Percentiles rank a stretch among this genome's conserved stretches.
Conservation (phyloP, 2,113 vertebrate species). For the Felis chaus region DNA sequence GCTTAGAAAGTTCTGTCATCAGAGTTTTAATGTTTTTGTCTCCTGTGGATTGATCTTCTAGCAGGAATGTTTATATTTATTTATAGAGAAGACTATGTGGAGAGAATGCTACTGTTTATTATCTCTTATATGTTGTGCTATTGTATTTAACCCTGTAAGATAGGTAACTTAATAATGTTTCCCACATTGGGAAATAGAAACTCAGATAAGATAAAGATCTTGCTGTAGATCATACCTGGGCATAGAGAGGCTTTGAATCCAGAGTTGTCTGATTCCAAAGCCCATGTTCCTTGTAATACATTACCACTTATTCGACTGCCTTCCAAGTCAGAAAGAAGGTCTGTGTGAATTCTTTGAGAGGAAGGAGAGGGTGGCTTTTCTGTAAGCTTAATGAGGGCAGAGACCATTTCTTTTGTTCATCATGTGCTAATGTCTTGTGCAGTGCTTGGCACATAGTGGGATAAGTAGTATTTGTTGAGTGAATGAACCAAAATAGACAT, state of each 20-base stretch:
- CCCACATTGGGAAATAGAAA: not conserved
- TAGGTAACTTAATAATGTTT: not conserved
- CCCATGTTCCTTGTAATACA: not conserved
- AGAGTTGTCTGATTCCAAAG: not conserved
- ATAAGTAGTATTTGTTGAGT: not conserved
- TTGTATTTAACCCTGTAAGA: not conserved
- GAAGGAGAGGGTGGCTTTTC: not conserved
- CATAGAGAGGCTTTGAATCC: not conserved
- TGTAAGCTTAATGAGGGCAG: not conserved
- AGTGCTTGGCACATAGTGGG: not conserved
- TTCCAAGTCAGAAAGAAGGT: not conserved
- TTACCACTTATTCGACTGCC: not conserved
- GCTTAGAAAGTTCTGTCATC: not conserved
- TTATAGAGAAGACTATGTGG: not conserved
- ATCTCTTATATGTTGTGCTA: not conserved
- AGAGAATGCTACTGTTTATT: not conserved
- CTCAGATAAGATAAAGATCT: not conserved
- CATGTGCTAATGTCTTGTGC: not conserved
- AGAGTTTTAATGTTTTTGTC: conserved; percentile 26
- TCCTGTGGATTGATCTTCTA: conserved; percentile 19
- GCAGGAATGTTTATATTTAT: not conserved
- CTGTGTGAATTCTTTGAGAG: not conserved
- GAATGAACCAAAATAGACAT: not conserved
- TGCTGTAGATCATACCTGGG: not conserved
- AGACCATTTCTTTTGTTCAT: not conserved